Evolutionary conservation across 2,113 vertebrate genomes (phyloP), one percentile per base, ranked within the genome.

Genomic region (Synodontis membranacea): DNA sequence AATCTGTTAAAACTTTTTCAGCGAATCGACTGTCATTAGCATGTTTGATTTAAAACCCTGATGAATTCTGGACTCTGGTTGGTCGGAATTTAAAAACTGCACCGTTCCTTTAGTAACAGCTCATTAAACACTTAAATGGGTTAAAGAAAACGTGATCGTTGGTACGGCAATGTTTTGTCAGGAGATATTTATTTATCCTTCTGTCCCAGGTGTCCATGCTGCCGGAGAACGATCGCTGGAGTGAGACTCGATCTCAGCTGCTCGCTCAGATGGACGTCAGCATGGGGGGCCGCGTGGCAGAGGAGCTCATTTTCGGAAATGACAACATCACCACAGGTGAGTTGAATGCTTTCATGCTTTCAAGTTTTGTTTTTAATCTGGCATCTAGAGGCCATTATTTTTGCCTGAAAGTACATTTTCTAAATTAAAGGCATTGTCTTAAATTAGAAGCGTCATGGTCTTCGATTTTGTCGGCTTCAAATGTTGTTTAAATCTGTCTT

Each of bases 251-350:
- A 86, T 94, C 97, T 64, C 97, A 99, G 94, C 92, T 99, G n/a
- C 96, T 99, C 85, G 98, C 98, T 8, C 97, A 99, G 91, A 99
- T 99, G 98, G 98, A 99, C 83, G 97, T 99, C 79, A 99, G 96
- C 54, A 99, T 99, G 98, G 98, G 98, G 15, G 98, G 98, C 84
- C 95, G 98, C 89, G 98, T 97, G 14, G 98, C 98, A 2, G 98
- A 99, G 91, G 98, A 99, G 89, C 96, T 99, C n/a, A 96, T 98
- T 90, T 99, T 99, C 92, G 98, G 98, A 89, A 93, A 91, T 1
- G 98, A 99, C 44, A 92, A 97, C 91, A 97, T 99, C 90, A 99
- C 98, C 85, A 99, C 97, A 86, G 97, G 98, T 97, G 86, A 85
- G 87, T 62, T 50, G 25, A 39, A 72, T 42, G 37, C 0, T 39